Base-by-base conservation (phyloP, 1,140 invertebrate species). In the Lasioglossum albipes region DNA sequence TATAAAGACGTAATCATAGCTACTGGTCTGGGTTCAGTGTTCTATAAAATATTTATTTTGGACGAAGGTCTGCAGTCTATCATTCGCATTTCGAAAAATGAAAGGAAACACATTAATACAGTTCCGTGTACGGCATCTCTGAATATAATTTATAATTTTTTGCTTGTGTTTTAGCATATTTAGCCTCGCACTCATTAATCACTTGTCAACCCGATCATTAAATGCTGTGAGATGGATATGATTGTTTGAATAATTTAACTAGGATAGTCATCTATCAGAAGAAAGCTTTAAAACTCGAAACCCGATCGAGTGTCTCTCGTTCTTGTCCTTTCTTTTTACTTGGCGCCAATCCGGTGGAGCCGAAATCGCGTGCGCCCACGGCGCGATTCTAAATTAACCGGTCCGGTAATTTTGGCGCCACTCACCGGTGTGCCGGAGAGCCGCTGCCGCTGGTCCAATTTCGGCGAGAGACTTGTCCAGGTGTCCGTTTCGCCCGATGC, bases 341-440 rank as follows among this genome's bases (percentile, higher is more conserved):
- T 20, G 52, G 57, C n/a, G 57, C n/a, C 57, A 59, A n/a, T 59
- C 57, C 7, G 7, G 6, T 54, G 52, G n/a, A n/a, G 7, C 57
- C 57, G 57, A 59, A n/a, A n/a, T 59, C 57, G 57, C 57, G 57
- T 59, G 57, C 2, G 54, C n/a, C 27, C 69, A 69, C 76, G 52
- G 52, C 52, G 52, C 16, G 66, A 75, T 75, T 82, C 84, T 77
- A 81, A 84, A 74, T 85, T 85, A 75, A 71, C 42, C 83, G 70
- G 75, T 84, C 84, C 77, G 45, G 79, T 61, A 82, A 84, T 85
- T 81, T 84, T 77, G 74, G 83, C 83, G 79, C 74, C 84, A 72
- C 70, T 78, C 79, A 62, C 27, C 36, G 72, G 7, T 20, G 18
- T 66, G 66, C 2, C 9, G 45, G 12, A 71, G 42, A 65, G 45